Evolutionary conservation across 2,888 invertebrate species (phyloP).

Genomic region (Erebia palarica): DNA sequence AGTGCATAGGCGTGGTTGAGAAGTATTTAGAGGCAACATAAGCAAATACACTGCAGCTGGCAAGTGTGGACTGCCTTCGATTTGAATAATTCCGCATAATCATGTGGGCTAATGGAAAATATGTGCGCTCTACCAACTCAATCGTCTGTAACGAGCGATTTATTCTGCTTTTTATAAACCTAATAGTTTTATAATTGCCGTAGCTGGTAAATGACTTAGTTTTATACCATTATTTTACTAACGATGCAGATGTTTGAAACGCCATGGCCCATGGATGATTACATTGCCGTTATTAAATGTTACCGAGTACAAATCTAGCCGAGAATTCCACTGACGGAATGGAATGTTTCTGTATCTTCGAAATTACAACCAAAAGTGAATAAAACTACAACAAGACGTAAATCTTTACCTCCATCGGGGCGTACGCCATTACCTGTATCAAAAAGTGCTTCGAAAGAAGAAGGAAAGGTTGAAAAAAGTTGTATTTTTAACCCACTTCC

Average conservation of each 20-base stretch:
- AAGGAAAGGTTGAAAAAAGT: slow-evolving; percentile 44
- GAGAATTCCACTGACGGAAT: no score
- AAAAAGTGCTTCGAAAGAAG: slow-evolving; percentile 49
- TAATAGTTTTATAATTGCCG: slow-evolving; percentile 18
- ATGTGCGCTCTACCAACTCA: slow-evolving; percentile 11
- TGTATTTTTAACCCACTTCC: no score
- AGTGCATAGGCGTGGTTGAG: slow-evolving; percentile 14
- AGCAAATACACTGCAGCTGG: slow-evolving; percentile 10
- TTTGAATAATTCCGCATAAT: slow-evolving; percentile 30
- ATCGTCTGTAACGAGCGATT: slow-evolving; percentile 11
- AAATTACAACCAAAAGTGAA: slow-evolving; percentile 38
- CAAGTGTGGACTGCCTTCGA: slow-evolving; percentile 6
- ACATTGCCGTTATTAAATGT: neutral
- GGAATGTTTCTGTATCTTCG: slow-evolving; percentile 37
- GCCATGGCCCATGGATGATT: neutral
- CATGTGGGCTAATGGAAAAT: slow-evolving; percentile 14
- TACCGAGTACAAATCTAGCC: neutral
- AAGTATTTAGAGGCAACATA: slow-evolving; percentile 14
- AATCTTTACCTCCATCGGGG: slow-evolving; percentile 62
- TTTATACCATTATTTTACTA: neutral
- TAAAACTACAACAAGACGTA: slow-evolving; percentile 54
- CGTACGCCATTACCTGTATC: slow-evolving; percentile 62
- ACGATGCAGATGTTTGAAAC: slow-evolving; percentile 7
- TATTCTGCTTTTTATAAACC: slow-evolving; percentile 13
- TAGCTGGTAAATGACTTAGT: slow-evolving; percentile 5